Evolutionary conservation across 2,113 vertebrate genomes (phyloP).

Genomic region (Anarhynchus alexandrinus): DNA sequence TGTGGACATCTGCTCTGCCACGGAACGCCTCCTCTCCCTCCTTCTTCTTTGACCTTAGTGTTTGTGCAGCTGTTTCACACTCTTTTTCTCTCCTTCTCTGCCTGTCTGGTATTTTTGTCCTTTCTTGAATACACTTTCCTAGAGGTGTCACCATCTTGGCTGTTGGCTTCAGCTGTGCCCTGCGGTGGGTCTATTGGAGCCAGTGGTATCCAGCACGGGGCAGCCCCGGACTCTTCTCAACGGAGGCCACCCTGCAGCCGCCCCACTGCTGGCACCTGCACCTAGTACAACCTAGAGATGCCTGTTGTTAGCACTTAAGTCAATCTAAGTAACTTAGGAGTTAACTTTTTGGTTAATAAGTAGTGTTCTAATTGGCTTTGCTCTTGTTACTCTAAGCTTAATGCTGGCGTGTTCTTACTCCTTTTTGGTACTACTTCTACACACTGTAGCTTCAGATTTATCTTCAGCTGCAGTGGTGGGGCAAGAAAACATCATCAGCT

Average conservation of each 20-base stretch:
- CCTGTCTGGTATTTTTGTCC: not conserved
- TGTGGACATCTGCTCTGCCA: not conserved
- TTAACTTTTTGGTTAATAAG: not conserved
- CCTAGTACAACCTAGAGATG: not conserved
- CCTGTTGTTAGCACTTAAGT: not conserved
- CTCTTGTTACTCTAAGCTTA: not conserved
- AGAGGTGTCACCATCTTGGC: not conserved
- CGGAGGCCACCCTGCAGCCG: not conserved
- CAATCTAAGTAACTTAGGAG: not conserved
- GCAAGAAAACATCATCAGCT: not conserved
- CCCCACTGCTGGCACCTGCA: not conserved
- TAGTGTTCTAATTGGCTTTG: not conserved
- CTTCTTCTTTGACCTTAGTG: not conserved
- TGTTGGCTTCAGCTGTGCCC: not conserved
- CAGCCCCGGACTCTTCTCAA: rapidly evolving
- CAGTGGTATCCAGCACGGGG: rapidly evolving
- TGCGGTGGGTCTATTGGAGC: rapidly evolving
- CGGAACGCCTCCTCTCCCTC: not conserved
- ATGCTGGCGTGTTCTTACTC: not conserved
- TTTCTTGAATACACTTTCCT: not conserved
- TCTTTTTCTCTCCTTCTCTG: not conserved
- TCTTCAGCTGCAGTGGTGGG: not conserved
- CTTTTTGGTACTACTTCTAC: not conserved
- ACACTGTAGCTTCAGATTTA: not conserved
- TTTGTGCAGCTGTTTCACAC: not conserved